Base-by-base conservation (phyloP, 2,888 invertebrate species). In the Crocallis elinguaria region DNA sequence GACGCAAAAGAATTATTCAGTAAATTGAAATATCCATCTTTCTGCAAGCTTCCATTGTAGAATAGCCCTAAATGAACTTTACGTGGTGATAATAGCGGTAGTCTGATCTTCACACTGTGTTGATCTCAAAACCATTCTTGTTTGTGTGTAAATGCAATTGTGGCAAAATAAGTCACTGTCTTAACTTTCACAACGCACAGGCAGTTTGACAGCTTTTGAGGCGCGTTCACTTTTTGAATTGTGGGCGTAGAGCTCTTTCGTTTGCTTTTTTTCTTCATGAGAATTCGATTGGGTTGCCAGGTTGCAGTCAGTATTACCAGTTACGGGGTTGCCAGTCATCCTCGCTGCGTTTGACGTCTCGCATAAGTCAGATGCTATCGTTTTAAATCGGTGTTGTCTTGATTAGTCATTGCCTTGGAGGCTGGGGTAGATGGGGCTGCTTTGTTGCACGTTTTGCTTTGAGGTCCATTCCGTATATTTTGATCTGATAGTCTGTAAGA, bases 121-220 rank as follows among this genome's bases (percentile, higher is more conserved):
- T n/a, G n/a, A n/a, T n/a, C n/a, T n/a, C n/a, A n/a, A n/a, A n/a
- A n/a, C n/a, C n/a, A n/a, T n/a, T n/a, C n/a, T n/a, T n/a, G n/a
- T n/a, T 11, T 32, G 36, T 36, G 25, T 27, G 32, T 38, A 13
- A 42, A 21, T 44, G 39, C 37, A 48, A 39, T 48, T 36, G 41
- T 35, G 3, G 3, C 8, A 8, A 57, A 29, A 38, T 39, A 30
- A 53, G 49, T 53, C 42, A 46, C 57, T 45, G 43, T 43, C 33
- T 33, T 23, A 25, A 49, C 27, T 11, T 14, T 7, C 16, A 42
- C 36, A 19, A 38, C 33, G 38, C 56, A 46, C 80, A 81, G 81
- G 84, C 84, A 83, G 90, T 86, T 87, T 87, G 89, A 89, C 90
- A 88, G 88, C 88, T 88, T 87, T 87, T 88, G 85, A 88, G 85